Evolutionary conservation across 64 coral and sea anemone species (phyloP), one percentile per base, ranked within the genome.

Genomic region (Catalaphyllia jardinei): DNA sequence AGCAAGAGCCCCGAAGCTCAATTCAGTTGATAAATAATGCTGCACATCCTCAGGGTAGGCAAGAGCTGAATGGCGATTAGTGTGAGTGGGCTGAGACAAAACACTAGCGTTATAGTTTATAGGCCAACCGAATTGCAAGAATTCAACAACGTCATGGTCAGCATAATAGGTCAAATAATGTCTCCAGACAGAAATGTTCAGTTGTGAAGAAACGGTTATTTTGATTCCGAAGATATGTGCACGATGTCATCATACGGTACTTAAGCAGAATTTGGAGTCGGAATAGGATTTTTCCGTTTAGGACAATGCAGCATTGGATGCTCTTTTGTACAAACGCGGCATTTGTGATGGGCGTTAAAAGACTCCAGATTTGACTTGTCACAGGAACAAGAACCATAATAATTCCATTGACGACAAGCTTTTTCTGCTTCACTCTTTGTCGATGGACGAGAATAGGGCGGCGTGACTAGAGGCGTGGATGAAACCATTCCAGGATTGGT

Each of bases 231-330:
- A 35, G 33, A 3, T 3, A 35, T 35, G 33, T 35, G 33, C 33
- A 35, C 33, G 33, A 35, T 35, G 33, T 35, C 33, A 35, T 35
- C 33, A 35, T 35, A 3, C 33, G 33, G 29, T 87, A 12, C 8
- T 74, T 11, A 87, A 7, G 29, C 0, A 28, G 52, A 61, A 31
- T 39, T 19, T 76, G 42, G 12, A 5, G 29, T 0, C 50, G 86
- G 49, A 28, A 35, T 88, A 25, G 86, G 50, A 18, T 76, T 88
- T 61, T 30, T 72, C 19, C 72, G 17, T 62, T 76, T 88, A 6
- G 55, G 86, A 30, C 86, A 88, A 3, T 88, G 25, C 11, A 88
- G 20, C 86, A 88, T 88, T 19, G 86, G 86, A 31, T 88, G 73
- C 3, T 55, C 46, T n/a, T 73, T 76, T 5, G 86, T 62, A 22